phyloP scores from a whole-genome alignment of 2,888 invertebrate species.

The Heteropelma amictum region DNA sequence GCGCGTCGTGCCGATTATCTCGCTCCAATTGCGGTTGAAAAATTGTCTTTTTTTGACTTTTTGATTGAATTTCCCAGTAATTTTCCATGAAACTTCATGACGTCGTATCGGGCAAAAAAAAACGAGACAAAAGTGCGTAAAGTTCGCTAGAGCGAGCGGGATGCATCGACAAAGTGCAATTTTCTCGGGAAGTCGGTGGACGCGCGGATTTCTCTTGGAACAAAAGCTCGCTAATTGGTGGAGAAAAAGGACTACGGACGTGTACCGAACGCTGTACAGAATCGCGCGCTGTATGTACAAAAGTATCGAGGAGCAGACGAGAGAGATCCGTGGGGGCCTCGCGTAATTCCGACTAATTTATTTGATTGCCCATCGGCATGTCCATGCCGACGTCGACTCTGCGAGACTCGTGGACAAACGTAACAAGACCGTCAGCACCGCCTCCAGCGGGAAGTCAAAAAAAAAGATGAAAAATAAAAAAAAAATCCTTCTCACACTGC shows the following conservation, averaged over 20 bases:
- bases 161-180: too few species aligned
- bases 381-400: slow-evolving; percentile 53
- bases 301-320: background rate
- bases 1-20: too few species aligned
- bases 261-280: too few species aligned
- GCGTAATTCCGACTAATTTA: slow-evolving; percentile 72
- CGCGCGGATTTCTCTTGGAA: slow-evolving; percentile 57
- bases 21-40: too few species aligned
- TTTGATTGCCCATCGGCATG: slow-evolving; percentile 68
- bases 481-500: slow-evolving; percentile 10
- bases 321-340: slow-evolving; percentile 38
- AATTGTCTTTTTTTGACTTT: too few species aligned
- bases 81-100: background rate
- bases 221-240: slow-evolving; percentile 68
- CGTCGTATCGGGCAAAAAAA: background rate
- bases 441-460: background rate
- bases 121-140: background rate
- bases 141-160: background rate
- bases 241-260: slow-evolving; percentile 60
- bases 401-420: slow-evolving; percentile 23
- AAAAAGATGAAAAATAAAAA: background rate
- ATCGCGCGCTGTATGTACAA: too few species aligned
- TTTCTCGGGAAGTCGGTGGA: slow-evolving; percentile 58
- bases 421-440: slow-evolving; percentile 50
- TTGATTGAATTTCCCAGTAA: too few species aligned